Evolutionary conservation across 2,888 invertebrate genomes (phyloP), one percentile per base, ranked within the genome.

Genomic region (Tetanocera ferruginea): DNA sequence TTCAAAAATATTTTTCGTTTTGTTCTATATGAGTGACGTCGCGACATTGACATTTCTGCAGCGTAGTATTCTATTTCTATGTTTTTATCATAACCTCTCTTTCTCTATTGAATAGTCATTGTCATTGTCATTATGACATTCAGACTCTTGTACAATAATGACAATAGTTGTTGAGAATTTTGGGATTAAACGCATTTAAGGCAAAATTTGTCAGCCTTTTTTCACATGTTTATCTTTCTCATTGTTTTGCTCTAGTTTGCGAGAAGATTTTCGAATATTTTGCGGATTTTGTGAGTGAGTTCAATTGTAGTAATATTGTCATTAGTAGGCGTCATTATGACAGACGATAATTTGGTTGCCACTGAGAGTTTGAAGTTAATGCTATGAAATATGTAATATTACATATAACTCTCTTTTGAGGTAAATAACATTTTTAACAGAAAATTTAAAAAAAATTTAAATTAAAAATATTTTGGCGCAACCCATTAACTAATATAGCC

Each of bases 81-180:
- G 11, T 31, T 17, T 28, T 17, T 60, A 28, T 11, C n/a, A 19
- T 34, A 31, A 37, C 5, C 66, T 60, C 4, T 19, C 52, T 52
- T 4, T 52, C 52, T 55, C 19, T 55, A 3, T 31, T 11, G 14
- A 4, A 6, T n/a, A 2, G 17, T 8, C 17, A 31, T 31, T 28
- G 64, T 64, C n/a, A 9, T 17, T 25, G 51, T 69, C 67, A 67
- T 43, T 67, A 43, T 23, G 19, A 37, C 67, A 37, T 23, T 9
- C 43, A 67, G 19, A 23, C 43, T 37, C 5, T 8, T 19, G 51
- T 14, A 69, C 49, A 52, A 49, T 69, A 28, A 69, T 69, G 51
- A 52, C 25, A 51, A 25, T 25, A 69, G 51, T 51, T 69, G 69
- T 69, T 69, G 51, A 51, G 69, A 51, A 69, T 51, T 69, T 69